Conservation (phyloP, 2,888 invertebrate species). For the Drosophila sordidula region DNA sequence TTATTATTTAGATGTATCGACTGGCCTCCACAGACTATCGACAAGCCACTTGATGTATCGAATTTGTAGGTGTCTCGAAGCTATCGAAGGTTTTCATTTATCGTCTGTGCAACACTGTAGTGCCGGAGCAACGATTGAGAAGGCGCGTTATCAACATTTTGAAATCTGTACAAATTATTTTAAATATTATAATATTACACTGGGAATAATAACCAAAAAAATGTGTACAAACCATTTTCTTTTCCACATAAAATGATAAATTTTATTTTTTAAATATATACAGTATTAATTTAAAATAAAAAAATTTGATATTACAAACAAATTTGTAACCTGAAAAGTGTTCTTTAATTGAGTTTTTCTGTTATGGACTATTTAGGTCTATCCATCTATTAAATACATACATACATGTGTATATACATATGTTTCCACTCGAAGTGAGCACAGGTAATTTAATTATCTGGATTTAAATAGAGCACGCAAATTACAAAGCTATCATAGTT, state of each 20-base stretch:
- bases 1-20: slow-evolving; percentile 44
- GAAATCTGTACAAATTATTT: slow-evolving; percentile 6
- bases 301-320: not conserved
- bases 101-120: slow-evolving; percentile 29
- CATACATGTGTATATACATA: not conserved
- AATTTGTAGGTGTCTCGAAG: not conserved
- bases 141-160: slow-evolving; percentile 19
- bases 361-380: not conserved
- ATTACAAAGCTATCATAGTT: not conserved
- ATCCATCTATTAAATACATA: no score
- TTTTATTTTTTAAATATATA: no score
- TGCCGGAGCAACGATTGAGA: not conserved
- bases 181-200: not conserved
- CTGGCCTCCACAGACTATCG: slow-evolving; percentile 31
- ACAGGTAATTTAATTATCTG: not conserved
- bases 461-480: not conserved
- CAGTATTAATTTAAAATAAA: no score
- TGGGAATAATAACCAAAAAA: no score
- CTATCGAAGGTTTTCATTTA: slow-evolving; percentile 15
- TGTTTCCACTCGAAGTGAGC: not conserved
- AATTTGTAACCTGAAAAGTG: no score
- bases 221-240: no score
- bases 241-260: no score
- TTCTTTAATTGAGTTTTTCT: not conserved
- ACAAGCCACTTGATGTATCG: slow-evolving; percentile 24